Evolutionary conservation across 92 coral and sea anemone genomes (phyloP).

Genomic region (Scolanthus callimorphus): DNA sequence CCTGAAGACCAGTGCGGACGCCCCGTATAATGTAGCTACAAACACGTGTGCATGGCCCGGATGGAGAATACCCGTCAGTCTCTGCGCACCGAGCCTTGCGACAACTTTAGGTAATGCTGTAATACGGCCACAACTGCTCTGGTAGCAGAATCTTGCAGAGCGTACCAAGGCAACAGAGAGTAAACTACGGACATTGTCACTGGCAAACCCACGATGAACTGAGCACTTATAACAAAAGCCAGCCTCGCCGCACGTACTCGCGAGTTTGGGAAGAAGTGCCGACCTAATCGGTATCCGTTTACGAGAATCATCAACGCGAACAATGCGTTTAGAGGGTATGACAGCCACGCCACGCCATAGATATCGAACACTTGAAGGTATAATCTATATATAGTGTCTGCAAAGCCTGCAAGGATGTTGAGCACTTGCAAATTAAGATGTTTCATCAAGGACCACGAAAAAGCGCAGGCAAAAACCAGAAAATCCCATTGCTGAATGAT

Average conservation of each 20-base stretch:
- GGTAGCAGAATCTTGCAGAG: conserved; percentile 24
- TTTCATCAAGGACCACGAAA: conserved; percentile 44
- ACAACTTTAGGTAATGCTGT: conserved; percentile 41
- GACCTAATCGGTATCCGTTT: conserved; percentile 25
- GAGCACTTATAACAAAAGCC: conserved; percentile 34
- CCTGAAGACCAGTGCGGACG: conserved; percentile 46
- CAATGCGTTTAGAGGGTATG: conserved; percentile 40
- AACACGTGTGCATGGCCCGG: conserved; percentile 49
- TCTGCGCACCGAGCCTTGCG: conserved; percentile 39
- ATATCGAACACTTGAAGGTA: conserved; percentile 42
- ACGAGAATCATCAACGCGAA: conserved; percentile 23
- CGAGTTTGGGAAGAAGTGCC: conserved; percentile 9
- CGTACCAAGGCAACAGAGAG: conserved; percentile 30
- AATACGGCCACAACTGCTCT: conserved; percentile 31
- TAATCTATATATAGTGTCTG: conserved; percentile 46
- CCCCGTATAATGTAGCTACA: conserved; percentile 37
- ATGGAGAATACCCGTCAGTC: conserved; percentile 19
- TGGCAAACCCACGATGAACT: conserved; percentile 47
- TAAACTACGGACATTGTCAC: conserved; percentile 29
- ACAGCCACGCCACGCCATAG: conserved; percentile 48
- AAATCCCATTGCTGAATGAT: conserved; percentile 55
- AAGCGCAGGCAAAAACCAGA: conserved; percentile 27
- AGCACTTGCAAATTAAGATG: conserved; percentile 50
- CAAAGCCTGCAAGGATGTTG: conserved; percentile 57
- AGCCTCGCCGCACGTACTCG: background rate